Evolutionary conservation across 2,888 invertebrate species (phyloP), one percentile per base, ranked within the genome.

Genomic region (Euphydryas editha): DNA sequence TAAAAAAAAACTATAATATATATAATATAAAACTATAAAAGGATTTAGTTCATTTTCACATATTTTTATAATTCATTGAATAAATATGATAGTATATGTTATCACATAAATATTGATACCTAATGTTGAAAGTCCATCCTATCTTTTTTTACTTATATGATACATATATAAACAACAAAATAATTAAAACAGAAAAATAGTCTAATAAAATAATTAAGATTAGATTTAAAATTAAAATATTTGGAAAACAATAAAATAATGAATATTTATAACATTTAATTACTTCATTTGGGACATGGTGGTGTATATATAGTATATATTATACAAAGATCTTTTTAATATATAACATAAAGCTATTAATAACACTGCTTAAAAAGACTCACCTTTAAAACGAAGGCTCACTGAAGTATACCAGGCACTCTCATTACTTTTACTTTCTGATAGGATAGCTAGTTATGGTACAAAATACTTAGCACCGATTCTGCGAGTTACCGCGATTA

Each of bases 391-490:
- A 72, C 70, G 67, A 67, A 65, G 68, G 68, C 67, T 80, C 74
- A 78, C 76, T 76, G 77, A 72, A 76, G 70, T 75, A 72, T 75
- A 73, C 74, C 76, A 75, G 77, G 78, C 75, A 74, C 68, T 77
- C 72, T 68, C 75, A 79, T 76, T 72, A 81, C 81, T 81, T 78
- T 81, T 81, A 80, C 79, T 81, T 81, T 81, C 77, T 57, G 54
- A 64, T 44, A 64, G 55, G 21, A 24, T 24, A n/a, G 20, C 47
- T 47, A n/a, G 42, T 44, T 68, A 71, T 69, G 60, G 57, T 55
- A 66, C 61, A 61, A 57, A 61, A 61, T 67, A 66, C 49, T 73
- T 75, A 17, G 62, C 65, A 65, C 67, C 57, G 62, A 67, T 65
- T 70, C 74, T 81, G 73, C 76, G 76, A 51, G 61, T 56, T 72